Evolutionary conservation across 2,113 vertebrate species (phyloP).

Genomic region (Origma solitaria): DNA sequence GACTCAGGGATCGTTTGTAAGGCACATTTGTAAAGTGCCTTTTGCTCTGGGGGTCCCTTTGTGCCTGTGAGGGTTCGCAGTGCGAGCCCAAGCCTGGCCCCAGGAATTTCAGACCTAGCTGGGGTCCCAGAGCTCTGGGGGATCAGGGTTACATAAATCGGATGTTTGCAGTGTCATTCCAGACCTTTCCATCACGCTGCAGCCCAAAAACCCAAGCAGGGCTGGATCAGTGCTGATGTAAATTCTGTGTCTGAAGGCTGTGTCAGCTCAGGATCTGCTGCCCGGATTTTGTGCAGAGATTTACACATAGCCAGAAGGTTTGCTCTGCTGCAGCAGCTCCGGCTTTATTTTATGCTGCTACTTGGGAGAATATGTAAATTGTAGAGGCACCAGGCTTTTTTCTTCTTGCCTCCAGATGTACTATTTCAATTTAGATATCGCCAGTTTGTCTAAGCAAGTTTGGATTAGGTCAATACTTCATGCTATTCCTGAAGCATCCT

Average conservation of each 20-base stretch:
- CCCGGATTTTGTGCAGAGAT: neutral
- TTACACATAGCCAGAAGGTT: conserved; percentile 42
- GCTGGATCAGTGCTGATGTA: neutral
- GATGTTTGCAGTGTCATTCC: neutral
- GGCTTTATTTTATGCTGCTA: neutral
- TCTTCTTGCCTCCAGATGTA: conserved; percentile 23
- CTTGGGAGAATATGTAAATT: conserved; percentile 41
- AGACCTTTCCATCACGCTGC: neutral
- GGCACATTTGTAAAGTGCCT: neutral
- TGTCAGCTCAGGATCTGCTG: neutral
- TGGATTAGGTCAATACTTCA: conserved; percentile 38
- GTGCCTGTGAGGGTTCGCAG: neutral
- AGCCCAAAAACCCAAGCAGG: neutral
- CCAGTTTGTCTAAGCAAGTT: conserved; percentile 25
- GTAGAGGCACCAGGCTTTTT: conserved; percentile 1
- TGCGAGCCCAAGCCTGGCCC: neutral
- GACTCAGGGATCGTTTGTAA: neutral
- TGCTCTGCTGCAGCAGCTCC: neutral
- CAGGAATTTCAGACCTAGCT: neutral
- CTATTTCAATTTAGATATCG: conserved; percentile 16
- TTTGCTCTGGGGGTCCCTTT: neutral
- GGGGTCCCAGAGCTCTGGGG: fast-evolving
- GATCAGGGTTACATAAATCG: neutral
- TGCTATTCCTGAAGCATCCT: conserved; percentile 5
- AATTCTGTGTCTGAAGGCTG: neutral